These are phyloP conservation scores for Heliothis subflexa DNA, from an alignment of 1,140 invertebrate species.

Conservation along the genomic window DNA sequence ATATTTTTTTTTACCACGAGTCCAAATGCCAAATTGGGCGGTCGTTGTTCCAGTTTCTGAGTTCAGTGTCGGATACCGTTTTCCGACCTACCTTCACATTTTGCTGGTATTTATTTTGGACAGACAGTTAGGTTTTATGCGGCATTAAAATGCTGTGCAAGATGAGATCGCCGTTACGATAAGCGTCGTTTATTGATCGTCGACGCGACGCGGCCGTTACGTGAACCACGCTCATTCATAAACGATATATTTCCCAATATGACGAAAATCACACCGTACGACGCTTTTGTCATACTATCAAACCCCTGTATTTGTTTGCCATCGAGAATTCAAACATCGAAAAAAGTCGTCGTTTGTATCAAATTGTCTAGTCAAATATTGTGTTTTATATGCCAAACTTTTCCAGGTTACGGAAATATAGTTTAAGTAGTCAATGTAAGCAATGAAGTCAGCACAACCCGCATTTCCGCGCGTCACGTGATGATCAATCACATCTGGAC, in stretches of 20 bases:
- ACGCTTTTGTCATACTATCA: background rate
- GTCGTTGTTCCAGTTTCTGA: constrained; percentile 76
- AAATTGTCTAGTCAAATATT: background rate
- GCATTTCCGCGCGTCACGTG: background rate
- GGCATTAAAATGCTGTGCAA: constrained; percentile 74
- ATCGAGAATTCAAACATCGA: background rate
- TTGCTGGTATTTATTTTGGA: constrained; percentile 73
- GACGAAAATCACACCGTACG: background rate
- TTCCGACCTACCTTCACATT: constrained; percentile 82
- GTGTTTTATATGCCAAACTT: constrained; percentile 6
- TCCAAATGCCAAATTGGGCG: constrained; percentile 67
- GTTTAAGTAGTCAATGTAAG: background rate
- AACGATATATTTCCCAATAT: constrained; percentile 41
- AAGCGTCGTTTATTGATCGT: constrained; percentile 52
- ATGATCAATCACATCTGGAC: background rate
- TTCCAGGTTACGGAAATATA: background rate
- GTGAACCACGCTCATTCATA: constrained; percentile 34
- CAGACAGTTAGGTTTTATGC: constrained; percentile 70
- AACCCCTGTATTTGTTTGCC: background rate
- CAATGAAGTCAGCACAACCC: background rate
- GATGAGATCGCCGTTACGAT: constrained; percentile 66
- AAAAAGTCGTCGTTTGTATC: background rate
- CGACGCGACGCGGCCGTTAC: background rate
- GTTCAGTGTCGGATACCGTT: constrained; percentile 76
- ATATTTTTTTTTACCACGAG: constrained; percentile 67